These are phyloP conservation scores for Eurypyga helias DNA, from an alignment of 2,113 vertebrate species.

Conservation along the genomic window DNA sequence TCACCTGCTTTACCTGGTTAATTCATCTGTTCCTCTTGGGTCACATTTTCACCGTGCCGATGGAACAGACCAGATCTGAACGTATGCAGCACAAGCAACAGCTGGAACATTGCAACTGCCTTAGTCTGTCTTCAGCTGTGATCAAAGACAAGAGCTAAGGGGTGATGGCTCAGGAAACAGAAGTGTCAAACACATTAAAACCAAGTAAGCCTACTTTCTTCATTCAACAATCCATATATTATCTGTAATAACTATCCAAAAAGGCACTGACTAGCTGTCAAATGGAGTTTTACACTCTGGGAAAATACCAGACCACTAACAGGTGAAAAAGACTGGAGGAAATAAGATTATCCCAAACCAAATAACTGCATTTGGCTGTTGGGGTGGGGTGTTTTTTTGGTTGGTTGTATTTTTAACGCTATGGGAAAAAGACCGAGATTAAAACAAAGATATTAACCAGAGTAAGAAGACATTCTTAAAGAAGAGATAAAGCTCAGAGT, in stretches of 20 bases:
- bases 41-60: background rate
- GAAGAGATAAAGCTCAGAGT: background rate
- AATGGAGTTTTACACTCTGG: background rate
- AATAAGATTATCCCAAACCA: background rate
- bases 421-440: background rate
- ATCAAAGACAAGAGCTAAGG: background rate
- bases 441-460: background rate
- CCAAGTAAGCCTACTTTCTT: background rate
- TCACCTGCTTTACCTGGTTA: background rate
- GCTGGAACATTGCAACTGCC: background rate
- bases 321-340: background rate
- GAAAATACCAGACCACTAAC: background rate
- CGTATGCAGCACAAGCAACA: background rate
- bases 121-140: background rate
- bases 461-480: background rate
- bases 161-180: rapidly evolving
- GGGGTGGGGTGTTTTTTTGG: too few relatives aligned
- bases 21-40: background rate
- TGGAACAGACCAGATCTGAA: background rate
- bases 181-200: background rate
- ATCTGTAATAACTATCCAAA: background rate
- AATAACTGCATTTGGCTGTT: background rate
- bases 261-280: background rate
- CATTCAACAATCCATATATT: background rate
- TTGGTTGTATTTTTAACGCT: too few relatives aligned